phyloP scores from a whole-genome alignment of 2,113 vertebrate genomes.

The Hyla sarda region DNA sequence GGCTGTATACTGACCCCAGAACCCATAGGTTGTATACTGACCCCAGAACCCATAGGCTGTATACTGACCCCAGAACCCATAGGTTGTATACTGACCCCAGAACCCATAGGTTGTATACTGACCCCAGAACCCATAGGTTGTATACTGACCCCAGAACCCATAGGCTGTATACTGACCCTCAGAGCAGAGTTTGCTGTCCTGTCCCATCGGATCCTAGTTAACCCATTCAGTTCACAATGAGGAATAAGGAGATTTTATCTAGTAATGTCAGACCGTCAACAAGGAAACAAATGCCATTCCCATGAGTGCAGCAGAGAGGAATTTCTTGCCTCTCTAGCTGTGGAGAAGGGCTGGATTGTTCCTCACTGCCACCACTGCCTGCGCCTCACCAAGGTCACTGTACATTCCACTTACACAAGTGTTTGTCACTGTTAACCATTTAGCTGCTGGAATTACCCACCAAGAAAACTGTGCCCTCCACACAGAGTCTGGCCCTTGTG shows the following conservation, averaged over 20 bases:
- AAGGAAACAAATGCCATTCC: neutral
- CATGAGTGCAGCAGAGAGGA: neutral
- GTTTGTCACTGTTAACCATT: neutral
- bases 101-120: neutral
- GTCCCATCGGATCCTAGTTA: neutral
- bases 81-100: neutral
- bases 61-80: neutral
- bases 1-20: too few relatives aligned
- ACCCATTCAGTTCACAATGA: neutral
- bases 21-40: too few relatives aligned
- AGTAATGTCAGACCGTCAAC: neutral
- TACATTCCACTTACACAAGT: neutral
- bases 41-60: neutral
- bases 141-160: neutral
- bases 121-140: neutral
- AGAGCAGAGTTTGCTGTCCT: neutral
- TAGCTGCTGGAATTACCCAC: neutral
- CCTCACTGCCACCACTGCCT: neutral
- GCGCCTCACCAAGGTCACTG: neutral
- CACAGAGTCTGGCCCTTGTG: neutral
- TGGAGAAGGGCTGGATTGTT: neutral
- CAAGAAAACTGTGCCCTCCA: neutral
- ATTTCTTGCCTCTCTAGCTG: neutral
- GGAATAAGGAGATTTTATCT: neutral
- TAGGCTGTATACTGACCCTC: neutral